Base-by-base conservation (phyloP, 1,140 invertebrate genomes). In the Papilio xuthus region DNA sequence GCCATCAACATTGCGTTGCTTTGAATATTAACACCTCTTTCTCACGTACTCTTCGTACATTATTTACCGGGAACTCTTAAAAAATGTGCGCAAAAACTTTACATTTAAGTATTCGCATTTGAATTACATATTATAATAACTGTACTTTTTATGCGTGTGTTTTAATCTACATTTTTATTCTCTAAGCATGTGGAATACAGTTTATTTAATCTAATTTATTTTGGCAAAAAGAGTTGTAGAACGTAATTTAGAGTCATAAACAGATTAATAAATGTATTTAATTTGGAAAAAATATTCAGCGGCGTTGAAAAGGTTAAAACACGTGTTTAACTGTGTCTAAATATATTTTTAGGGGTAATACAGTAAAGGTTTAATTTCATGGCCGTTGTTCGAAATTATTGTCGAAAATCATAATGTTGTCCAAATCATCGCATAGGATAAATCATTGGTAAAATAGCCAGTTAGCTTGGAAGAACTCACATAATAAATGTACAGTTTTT, bases 21-120 rank as follows among this genome's bases (percentile, higher is more conserved):
- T 67, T 67, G 60, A 67, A 67, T 67, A 28, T 67, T 67, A 67
- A 67, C 60, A 28, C 60, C 60, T 67, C 13, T 32, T 67, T 67
- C 60, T 67, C 60, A 18, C 26, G 60, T 67, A 67, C 13, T 67
- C 23, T 32, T 28, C 13, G 23, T 32, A 50, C 47, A 50, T 50
- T 50, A 18, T 32, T 63, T 63, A 67, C 60, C 13, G 26, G 28
- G 60, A 67, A 67, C 26, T 67, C 13, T 7, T 15, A 67, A 67
- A 67, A 67, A 28, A 67, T 28, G 2, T 67, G 15, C 4, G 60
- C 26, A 67, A 28, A 67, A 67, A 28, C 12, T 60, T 60, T n/a
- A 56, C 13, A 53, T 67, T 63, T 7, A 67, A 67, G 28, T 28
- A 67, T 67, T 28, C 60, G 23, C 13, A 28, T 67, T 67, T 28